phyloP scores from a whole-genome alignment of 2,888 invertebrate genomes.

The Gasteruption jaculator region DNA sequence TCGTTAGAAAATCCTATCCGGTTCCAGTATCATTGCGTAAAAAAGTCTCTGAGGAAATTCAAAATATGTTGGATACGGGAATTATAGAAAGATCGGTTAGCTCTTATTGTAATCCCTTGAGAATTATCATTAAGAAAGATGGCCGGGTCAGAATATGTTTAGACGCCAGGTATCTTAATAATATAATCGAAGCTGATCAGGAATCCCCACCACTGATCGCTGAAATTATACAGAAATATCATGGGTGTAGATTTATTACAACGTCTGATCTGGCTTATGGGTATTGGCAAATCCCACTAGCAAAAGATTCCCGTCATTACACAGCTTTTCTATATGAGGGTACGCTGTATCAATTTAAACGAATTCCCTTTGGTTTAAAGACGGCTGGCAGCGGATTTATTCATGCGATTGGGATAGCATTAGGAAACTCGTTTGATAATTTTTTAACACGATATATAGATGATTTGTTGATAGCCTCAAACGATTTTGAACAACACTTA shows the following conservation, averaged over 20 bases:
- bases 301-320: conserved; percentile 19
- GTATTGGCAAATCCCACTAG: conserved; percentile 28
- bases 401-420: conserved; percentile 16
- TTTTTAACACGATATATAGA: conserved; percentile 33
- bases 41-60: conserved; percentile 26
- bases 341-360: conserved; percentile 24
- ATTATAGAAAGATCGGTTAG: conserved; percentile 32
- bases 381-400: conserved; percentile 28
- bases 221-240: conserved; percentile 21
- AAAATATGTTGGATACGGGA: conserved; percentile 29
- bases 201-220: conserved; percentile 25
- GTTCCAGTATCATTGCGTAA: conserved; percentile 28
- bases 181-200: conserved; percentile 29
- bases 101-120: conserved; percentile 34
- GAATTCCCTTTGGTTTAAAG: conserved; percentile 24
- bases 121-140: conserved; percentile 33
- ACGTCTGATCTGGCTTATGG: conserved; percentile 26
- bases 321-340: conserved; percentile 26
- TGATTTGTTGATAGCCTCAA: conserved; percentile 33
- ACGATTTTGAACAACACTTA: conserved; percentile 25
- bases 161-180: conserved; percentile 36
- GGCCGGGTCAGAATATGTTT: conserved; percentile 34
- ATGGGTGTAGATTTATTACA: conserved; percentile 20
- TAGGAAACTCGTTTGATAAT: neutral
- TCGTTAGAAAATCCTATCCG: conserved; percentile 29